Conservation (phyloP, 2,113 vertebrate genomes). For the Brachypodius melanocephalos region DNA sequence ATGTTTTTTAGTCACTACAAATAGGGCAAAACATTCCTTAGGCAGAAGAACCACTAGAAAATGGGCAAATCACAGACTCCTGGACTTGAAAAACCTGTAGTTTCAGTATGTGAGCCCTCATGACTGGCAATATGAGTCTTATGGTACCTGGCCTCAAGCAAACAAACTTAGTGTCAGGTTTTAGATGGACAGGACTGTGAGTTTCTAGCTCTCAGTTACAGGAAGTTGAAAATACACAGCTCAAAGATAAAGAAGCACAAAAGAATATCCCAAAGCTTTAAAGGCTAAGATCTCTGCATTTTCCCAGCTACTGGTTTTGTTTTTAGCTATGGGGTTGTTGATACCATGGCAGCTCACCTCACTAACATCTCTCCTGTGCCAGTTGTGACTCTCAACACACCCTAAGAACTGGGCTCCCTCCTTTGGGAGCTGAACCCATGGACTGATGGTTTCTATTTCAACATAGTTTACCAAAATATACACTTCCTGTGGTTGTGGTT, state of each 20-base stretch:
- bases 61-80: neutral
- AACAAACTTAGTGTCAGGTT: neutral
- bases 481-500: neutral
- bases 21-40: neutral
- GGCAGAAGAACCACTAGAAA: neutral
- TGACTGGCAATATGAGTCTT: neutral
- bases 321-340: neutral
- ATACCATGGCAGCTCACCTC: neutral
- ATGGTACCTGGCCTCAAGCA: neutral
- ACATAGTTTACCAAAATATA: neutral
- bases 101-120: neutral
- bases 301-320: neutral
- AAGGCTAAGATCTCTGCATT: neutral
- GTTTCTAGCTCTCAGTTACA: neutral
- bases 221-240: neutral
- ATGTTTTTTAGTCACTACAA: neutral
- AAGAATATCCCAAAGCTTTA: neutral
- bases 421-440: neutral
- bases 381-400: neutral
- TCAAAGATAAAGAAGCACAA: neutral
- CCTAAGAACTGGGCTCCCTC: neutral
- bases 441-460: neutral
- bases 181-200: neutral
- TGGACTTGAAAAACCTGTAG: neutral
- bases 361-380: neutral